These are phyloP conservation scores for Chanos chanos DNA, from an alignment of 2,797 vertebrate species.

Conservation along the genomic window DNA sequence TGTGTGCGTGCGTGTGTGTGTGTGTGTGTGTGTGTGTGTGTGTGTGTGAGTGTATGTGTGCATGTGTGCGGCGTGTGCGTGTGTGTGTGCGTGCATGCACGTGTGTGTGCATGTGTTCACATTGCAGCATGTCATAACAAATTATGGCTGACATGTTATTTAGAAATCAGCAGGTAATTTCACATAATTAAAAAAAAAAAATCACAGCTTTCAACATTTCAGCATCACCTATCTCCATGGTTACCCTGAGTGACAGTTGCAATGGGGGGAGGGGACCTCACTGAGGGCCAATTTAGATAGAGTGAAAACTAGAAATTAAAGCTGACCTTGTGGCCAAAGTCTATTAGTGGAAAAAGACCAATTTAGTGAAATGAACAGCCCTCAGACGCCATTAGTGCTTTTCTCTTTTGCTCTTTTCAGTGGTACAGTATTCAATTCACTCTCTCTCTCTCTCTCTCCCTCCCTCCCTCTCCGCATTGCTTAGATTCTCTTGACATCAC, in stretches of 20 bases:
- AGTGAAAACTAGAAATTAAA: conserved; percentile 53
- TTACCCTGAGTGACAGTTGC: conserved; percentile 17
- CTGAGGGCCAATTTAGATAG: conserved; percentile 50
- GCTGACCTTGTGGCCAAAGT: conserved; percentile 50
- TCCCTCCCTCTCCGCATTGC: background rate
- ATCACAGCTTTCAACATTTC: too few relatives aligned
- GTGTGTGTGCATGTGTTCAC: too few relatives aligned
- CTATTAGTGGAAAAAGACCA: conserved; percentile 43
- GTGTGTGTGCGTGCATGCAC: too few relatives aligned
- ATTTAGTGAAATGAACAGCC: conserved; percentile 45
- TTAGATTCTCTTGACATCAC: too few relatives aligned
- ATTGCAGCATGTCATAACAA: background rate
- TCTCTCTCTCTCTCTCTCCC: background rate
- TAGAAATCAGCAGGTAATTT: background rate
- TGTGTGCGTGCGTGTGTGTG: too few relatives aligned
- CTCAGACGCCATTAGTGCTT: conserved; percentile 46
- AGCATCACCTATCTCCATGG: too few relatives aligned
- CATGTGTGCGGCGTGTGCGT: too few relatives aligned
- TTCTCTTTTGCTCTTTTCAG: conserved; percentile 33
- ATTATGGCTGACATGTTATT: background rate
- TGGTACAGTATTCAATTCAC: conserved; percentile 24
- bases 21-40: too few relatives aligned
- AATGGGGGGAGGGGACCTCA: conserved; percentile 38
- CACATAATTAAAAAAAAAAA: too few relatives aligned
- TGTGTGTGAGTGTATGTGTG: too few relatives aligned